Percentiles rank a stretch among this genome's conserved stretches.
Evolutionary conservation across 2,113 vertebrate species (phyloP).

Genomic region (Charina bottae): DNA sequence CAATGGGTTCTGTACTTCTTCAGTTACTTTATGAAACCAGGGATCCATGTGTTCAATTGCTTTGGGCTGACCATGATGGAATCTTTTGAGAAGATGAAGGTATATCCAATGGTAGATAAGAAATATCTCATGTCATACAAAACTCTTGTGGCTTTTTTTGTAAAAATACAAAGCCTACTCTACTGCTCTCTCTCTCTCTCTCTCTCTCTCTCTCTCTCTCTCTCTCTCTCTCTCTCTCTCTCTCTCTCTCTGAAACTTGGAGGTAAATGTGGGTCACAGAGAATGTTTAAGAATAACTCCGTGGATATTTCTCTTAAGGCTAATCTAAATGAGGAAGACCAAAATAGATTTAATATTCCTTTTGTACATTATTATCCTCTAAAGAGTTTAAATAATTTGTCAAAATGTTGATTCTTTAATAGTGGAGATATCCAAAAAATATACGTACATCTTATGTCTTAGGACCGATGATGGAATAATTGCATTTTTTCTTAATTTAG

Average conservation of each 20-base stretch:
- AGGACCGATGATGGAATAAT: conserved; percentile 30
- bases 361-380: conserved; percentile 23
- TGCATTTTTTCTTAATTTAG: conserved; percentile 31
- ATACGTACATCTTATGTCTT: conserved; percentile 28
- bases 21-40: neutral
- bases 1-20: neutral
- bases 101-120: neutral
- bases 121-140: neutral
- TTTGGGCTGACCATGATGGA: neutral
- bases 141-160: neutral
- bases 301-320: neutral
- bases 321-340: conserved; percentile 4
- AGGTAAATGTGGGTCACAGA: neutral
- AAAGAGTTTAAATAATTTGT: conserved; percentile 24
- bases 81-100: neutral
- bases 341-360: conserved; percentile 27
- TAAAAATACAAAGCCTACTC: neutral
- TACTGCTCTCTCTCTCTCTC: too few species aligned
- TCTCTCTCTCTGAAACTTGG: too few species aligned
- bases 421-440: conserved; percentile 19
- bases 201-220: too few species aligned
- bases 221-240: too few species aligned
- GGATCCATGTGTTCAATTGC: neutral
- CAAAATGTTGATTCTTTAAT: conserved; percentile 18
- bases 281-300: neutral